Evolutionary conservation across 1,140 invertebrate genomes (phyloP).

Genomic region (Arctopsyche grandis): DNA sequence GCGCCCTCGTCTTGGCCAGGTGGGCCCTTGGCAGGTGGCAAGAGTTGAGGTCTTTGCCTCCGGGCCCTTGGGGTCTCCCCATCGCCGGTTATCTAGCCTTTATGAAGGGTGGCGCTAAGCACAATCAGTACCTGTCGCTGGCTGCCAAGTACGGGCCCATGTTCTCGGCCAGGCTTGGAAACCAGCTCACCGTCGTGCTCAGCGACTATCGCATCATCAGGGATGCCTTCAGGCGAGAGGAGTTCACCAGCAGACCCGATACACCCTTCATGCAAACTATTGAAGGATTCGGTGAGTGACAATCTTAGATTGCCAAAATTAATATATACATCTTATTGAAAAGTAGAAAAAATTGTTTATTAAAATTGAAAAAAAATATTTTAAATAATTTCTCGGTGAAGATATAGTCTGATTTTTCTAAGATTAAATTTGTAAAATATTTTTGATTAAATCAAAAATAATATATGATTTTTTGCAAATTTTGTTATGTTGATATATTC

Average conservation of each 20-base stretch:
- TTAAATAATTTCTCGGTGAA: no score
- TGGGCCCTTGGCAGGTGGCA: constrained; percentile 64
- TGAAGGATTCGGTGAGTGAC: constrained; percentile 86
- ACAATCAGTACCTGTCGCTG: constrained; percentile 80
- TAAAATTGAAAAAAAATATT: no score
- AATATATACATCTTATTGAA: background rate
- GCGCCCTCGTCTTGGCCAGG: constrained; percentile 70
- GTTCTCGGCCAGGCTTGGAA: constrained; percentile 83
- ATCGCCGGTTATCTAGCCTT: constrained; percentile 85
- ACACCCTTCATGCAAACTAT: constrained; percentile 87
- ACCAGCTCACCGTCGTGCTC: constrained; percentile 83
- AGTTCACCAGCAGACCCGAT: constrained; percentile 86
- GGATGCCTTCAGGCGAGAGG: constrained; percentile 84
- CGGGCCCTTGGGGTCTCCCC: constrained; percentile 86
- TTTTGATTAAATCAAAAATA: no score
- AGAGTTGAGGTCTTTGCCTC: constrained; percentile 73
- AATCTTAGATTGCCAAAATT: no score
- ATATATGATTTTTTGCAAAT: no score
- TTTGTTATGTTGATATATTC: no score
- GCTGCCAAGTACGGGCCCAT: constrained; percentile 81
- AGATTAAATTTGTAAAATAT: no score
- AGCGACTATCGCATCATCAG: constrained; percentile 86
- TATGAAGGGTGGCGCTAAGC: constrained; percentile 76
- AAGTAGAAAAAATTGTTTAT: constrained; percentile 18
- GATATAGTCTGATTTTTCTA: no score